These are phyloP conservation scores for Mermis nigrescens DNA, from an alignment of 2,888 invertebrate genomes.

Conservation along the genomic window DNA sequence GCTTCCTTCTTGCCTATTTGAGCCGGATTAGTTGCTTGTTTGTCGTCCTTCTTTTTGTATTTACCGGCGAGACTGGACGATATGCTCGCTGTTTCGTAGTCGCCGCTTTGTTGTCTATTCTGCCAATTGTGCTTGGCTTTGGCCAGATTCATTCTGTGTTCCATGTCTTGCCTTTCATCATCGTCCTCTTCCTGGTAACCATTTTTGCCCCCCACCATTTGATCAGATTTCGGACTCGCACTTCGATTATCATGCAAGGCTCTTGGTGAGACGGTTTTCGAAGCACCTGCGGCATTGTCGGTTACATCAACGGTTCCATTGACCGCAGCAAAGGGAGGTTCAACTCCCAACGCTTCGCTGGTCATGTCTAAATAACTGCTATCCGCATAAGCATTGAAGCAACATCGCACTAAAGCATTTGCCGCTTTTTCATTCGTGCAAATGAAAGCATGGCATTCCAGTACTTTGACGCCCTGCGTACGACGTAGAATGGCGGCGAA, in stretches of 20 bases:
- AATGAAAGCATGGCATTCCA: slow-evolving; percentile 96
- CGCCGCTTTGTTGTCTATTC: slow-evolving; percentile 26
- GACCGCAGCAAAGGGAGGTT: no score
- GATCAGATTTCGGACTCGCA: slow-evolving; percentile 3
- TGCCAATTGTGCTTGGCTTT: slow-evolving; percentile 20
- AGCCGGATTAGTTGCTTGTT: neutral
- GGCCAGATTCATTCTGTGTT: neutral
- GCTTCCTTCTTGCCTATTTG: neutral
- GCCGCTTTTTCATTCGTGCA: slow-evolving; percentile 89
- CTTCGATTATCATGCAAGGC: neutral
- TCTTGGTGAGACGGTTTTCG: neutral
- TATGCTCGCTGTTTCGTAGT: slow-evolving; percentile 27
- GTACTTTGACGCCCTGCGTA: slow-evolving; percentile 78
- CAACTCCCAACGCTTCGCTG: no score
- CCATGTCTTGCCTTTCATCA: neutral
- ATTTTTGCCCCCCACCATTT: neutral
- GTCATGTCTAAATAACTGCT: slow-evolving; percentile 48
- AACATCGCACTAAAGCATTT: slow-evolving; percentile 65
- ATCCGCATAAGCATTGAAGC: slow-evolving; percentile 91
- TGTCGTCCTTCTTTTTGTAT: slow-evolving; percentile 12
- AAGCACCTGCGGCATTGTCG: no score
- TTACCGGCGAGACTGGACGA: slow-evolving; percentile 16
- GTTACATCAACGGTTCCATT: no score
- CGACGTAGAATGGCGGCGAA: slow-evolving; percentile 87
- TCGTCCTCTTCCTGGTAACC: neutral